Base-by-base conservation (phyloP, 2,113 vertebrate species). In the Lagopus muta region DNA sequence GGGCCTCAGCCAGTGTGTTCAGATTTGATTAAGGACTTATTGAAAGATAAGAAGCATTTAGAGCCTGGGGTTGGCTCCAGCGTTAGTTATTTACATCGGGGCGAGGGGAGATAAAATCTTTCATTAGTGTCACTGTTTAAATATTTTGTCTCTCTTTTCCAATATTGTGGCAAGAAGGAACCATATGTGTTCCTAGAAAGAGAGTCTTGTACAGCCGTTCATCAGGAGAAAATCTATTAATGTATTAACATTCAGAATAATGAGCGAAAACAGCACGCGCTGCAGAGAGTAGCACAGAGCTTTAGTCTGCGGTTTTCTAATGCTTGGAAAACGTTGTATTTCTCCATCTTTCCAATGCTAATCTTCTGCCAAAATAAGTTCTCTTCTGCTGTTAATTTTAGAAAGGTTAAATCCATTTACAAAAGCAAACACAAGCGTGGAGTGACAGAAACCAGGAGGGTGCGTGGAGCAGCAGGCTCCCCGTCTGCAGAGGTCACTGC, bases 151-250 rank as follows among this genome's bases (percentile, higher is more conserved):
- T 91, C 55, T 81, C 65, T 69, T 40, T 88, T 96, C 92, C 93
- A 96, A 92, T 96, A 62, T 94, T 96, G 94, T 95, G 88, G 94
- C 86, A 93, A 93, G 83, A 86, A 83, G 71, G 82, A 92, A 21
- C 93, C 93, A 93, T 94, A 92, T 97, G 95, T 93, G 93, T 95
- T 96, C 91, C 90, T 93, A 95, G 93, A 96, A 93, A 91, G 91
- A 92, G 71, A 90, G 79, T 54, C 52, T 92, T 6, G 69, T 90
- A 38, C 85, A 90, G 80, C 74, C 86, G 9, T 88, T 97, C 78
- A 95, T 94, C 92, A 91, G 76, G 90, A 92, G 84, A 93, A 85
- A 87, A 88, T 91, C 95, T 96, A 94, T 95, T 95, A 95, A 94
- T 93, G 71, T 82, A 91, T 88, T 96, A 93, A 85, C 65, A 72